Base-by-base conservation (phyloP, 2,113 vertebrate species). In the Furnarius figulus region DNA sequence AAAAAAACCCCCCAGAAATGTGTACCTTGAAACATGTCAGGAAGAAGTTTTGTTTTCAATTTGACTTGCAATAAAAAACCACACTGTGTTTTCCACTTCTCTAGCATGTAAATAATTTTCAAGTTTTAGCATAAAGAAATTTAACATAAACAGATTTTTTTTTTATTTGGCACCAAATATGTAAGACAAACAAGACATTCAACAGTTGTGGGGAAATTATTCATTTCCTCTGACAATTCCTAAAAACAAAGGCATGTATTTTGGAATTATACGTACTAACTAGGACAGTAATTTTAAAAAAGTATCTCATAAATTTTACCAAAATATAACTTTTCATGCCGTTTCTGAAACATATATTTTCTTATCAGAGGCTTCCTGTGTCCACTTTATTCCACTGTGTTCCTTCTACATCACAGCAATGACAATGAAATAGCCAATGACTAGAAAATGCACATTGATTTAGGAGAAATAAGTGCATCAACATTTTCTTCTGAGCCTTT, bases 171-270 rank as follows among this genome's bases (percentile, higher is more conserved):
- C 89, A 66, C 46, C 65, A 72, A 81, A 53, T 79, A 79, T 40
- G 52, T 94, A 95, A 73, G 40, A 76, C 78, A 97, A 95, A 63
- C 42, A 92, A 93, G 76, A 55, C 42, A 68, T 61, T 91, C 83
- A 78, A 89, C 76, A 91, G 74, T 59, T 65, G 67, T 33, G 28
- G 35, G n/a, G 50, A 96, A 95, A 85, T 59, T 87, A 93, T 89
- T 88, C 35, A 49, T 93, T 96, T 87, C 91, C 44, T 68, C 70
- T 90, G 73, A 39, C 84, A 80, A 87, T 91, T 97, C 96, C 50
- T 88, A 89, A 92, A 85, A 91, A 70, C 61, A 59, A 87, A 91
- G 42, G 25, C 25, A 76, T 90, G 39, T 85, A 30, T 68, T 96
- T 92, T 92, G 52, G 87, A 96, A 92, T 91, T 80, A 90, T 74